Evolutionary conservation across 2,888 invertebrate genomes (phyloP), one percentile per base, ranked within the genome.

Genomic region (Cephonodes hylas): DNA sequence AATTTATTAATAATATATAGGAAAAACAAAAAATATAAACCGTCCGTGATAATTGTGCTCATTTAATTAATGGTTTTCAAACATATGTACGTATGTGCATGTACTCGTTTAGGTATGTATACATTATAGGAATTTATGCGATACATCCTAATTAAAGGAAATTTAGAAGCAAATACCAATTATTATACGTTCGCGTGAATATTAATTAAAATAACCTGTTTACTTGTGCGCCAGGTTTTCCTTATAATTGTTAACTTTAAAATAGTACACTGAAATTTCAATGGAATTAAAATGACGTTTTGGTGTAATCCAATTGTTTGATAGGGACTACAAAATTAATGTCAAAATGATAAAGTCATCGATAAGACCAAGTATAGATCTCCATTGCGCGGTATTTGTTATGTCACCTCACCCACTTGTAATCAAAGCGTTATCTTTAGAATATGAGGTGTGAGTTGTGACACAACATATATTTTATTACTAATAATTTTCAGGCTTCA

Each of bases 401-500:
- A 64, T 64, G 63, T 65, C 66, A 62, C 62, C 60, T 66, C 60
- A 63, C 61, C 59, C 60, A 62, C 59, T 72, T 63, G 57, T 65
- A 70, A 71, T 73, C 65, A 62, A 65, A 65, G 42, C 59, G 62
- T 66, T 74, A 74, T 75, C 69, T 64, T 20, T 45, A 20, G 13
- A n/a, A 20, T 34, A 25, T 59, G 7, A 27, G 7, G n/a, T 23
- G 8, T 20, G 23, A 3, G 34, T 13, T n/a, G 34, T n/a, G 22
- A 57, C 10, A 56, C 27, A 1, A 38, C 0, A 38, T n/a, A 38
- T 1, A 38, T 3, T 38, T 38, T n/a, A 34, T 4, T 38, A 4
- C 5, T n/a, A 38, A 38, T 38, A 10, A 38, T 38, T 38, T 38
- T 13, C 3, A n/a, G 10, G 38, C n/a, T 38, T 38, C n/a, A 38